phyloP scores from a whole-genome alignment of 2,797 vertebrate species.

The Syndactyla subalaris region DNA sequence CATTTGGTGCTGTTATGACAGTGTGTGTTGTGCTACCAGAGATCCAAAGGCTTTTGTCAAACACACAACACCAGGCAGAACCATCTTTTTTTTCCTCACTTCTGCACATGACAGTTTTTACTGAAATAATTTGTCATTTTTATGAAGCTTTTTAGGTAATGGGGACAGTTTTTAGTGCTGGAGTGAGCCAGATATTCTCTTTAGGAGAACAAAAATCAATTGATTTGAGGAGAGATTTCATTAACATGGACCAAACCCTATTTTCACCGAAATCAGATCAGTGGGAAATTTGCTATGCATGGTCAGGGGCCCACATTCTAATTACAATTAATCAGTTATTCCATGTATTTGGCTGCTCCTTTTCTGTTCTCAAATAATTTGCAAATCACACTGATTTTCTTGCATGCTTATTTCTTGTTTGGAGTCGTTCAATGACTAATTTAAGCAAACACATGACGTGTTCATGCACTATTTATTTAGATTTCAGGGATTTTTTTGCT shows the following conservation, averaged over 20 bases:
- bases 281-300: not conserved
- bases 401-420: constrained; percentile 24
- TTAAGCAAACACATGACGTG: not conserved
- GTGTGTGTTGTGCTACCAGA: not conserved
- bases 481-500: rapidly evolving
- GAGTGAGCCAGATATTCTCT: not conserved
- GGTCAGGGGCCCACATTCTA: not conserved
- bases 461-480: not conserved
- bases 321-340: constrained; percentile 10
- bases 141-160: not conserved
- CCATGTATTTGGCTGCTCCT: not conserved
- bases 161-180: not conserved
- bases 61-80: not conserved
- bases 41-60: not conserved
- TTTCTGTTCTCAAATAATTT: not conserved
- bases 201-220: not conserved
- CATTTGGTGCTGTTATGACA: not conserved
- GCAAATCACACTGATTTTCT: constrained; percentile 22
- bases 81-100: not conserved
- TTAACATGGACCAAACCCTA: not conserved
- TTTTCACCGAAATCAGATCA: not conserved
- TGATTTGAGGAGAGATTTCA: not conserved
- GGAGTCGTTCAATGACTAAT: not conserved
- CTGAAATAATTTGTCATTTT: not conserved
- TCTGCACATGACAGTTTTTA: not conserved